Percentiles rank a stretch among this genome's conserved stretches.
These are phyloP conservation scores for Leptoclinus maculatus DNA, from an alignment of 2,797 vertebrate genomes.

Conservation along the genomic window DNA sequence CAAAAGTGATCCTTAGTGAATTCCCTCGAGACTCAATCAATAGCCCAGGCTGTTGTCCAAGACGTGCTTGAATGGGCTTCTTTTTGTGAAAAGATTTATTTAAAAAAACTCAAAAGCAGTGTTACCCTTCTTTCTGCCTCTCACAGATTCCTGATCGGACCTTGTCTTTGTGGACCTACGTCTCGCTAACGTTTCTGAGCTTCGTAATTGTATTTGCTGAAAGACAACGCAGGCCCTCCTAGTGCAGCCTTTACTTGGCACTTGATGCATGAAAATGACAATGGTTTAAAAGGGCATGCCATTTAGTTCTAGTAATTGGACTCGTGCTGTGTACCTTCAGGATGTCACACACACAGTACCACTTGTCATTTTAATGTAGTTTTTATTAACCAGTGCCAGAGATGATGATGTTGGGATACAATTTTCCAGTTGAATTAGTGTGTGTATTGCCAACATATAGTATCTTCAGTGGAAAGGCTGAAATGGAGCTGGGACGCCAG, in stretches of 20 bases:
- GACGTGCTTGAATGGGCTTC: background rate
- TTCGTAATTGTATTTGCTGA: conserved; percentile 34
- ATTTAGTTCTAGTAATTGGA: conserved; percentile 60
- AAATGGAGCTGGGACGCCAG: background rate
- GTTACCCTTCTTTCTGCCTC: background rate
- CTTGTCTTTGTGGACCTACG: background rate
- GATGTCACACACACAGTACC: conserved; percentile 44
- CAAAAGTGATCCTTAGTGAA: conserved; percentile 28
- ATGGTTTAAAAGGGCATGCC: conserved; percentile 60
- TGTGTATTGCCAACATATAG: background rate
- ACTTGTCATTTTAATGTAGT: conserved; percentile 37
- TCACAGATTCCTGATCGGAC: background rate
- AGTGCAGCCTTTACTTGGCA: conserved; percentile 31
- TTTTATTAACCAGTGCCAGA: conserved; percentile 21
- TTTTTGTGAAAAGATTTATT: conserved; percentile 32
- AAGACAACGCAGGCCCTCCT: conserved; percentile 21
- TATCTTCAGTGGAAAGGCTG: background rate
- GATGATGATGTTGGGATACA: background rate
- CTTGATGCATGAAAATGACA: conserved; percentile 57
- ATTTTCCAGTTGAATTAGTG: conserved; percentile 1
- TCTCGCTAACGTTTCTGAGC: conserved; percentile 4
- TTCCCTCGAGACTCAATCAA: conserved; percentile 26
- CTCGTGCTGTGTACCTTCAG: conserved; percentile 38
- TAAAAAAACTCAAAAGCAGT: background rate
- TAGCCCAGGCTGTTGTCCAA: background rate